Conservation (phyloP, 1,140 invertebrate genomes). For the Lordiphosa collinella region DNA sequence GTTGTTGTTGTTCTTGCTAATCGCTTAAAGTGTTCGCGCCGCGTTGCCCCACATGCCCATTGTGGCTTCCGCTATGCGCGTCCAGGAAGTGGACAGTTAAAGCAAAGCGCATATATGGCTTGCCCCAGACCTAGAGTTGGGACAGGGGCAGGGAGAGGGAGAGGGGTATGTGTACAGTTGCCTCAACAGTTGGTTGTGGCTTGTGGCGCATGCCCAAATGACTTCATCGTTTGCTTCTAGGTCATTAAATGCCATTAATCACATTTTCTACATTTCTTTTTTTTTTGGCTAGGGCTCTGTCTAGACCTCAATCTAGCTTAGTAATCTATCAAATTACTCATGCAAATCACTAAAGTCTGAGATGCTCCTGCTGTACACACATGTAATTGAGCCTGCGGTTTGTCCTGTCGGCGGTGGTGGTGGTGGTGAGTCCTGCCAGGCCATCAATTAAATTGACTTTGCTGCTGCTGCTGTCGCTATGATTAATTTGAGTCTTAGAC, state of each 20-base stretch:
- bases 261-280: conserved; percentile 18
- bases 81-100: conserved; percentile 74
- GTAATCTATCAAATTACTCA: conserved; percentile 77
- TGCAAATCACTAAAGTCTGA: conserved; percentile 58
- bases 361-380: conserved; percentile 11
- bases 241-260: conserved; percentile 56
- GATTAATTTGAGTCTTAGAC: conserved; percentile 74
- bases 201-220: conserved; percentile 6
- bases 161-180: neutral
- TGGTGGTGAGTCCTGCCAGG: conserved; percentile 14
- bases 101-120: conserved; percentile 13
- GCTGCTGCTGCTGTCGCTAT: conserved; percentile 26
- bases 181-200: neutral
- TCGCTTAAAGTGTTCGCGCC: conserved; percentile 51
- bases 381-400: conserved; percentile 65
- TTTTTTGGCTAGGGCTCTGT: conserved; percentile 7
- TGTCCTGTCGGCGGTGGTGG: conserved; percentile 38
- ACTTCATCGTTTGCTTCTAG: conserved; percentile 17
- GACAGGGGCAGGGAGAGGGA: neutral
- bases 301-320: conserved; percentile 16
- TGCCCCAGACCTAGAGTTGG: neutral
- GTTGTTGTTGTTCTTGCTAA: conserved; percentile 61
- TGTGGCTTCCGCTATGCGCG: conserved; percentile 69
- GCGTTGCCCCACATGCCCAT: conserved; percentile 34
- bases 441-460: conserved; percentile 76